Percentiles rank a stretch among this genome's conserved stretches.
phyloP scores from a whole-genome alignment of 1,140 invertebrate genomes.

The Lepidostoma basale region DNA sequence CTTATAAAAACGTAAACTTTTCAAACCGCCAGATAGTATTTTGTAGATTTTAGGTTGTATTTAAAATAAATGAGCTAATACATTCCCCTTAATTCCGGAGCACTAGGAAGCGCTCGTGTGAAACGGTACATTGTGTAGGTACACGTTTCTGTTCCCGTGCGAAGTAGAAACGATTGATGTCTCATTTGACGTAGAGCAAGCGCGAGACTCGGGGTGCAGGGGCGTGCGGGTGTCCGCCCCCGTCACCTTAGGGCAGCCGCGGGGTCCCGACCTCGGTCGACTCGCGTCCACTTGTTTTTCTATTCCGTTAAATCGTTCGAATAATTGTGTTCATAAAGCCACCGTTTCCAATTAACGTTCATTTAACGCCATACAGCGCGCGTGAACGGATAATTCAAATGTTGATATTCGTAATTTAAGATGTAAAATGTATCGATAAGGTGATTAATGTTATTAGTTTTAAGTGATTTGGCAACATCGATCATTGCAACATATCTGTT shows the following conservation, averaged over 20 bases:
- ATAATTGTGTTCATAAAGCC: constrained; percentile 16
- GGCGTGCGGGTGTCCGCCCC: constrained; percentile 23
- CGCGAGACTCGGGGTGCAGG: constrained; percentile 14
- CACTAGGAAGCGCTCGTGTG: too few species aligned
- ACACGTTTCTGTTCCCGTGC: too few species aligned
- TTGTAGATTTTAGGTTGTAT: too few species aligned
- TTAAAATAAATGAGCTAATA: too few species aligned
- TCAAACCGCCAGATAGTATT: too few species aligned
- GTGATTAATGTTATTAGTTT: constrained; percentile 41
- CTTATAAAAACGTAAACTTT: too few species aligned
- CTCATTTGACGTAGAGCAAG: too few species aligned
- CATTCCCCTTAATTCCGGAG: too few species aligned
- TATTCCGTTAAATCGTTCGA: background rate
- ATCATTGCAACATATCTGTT: constrained; percentile 45
- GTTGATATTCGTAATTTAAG: constrained; percentile 23
- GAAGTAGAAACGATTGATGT: too few species aligned
- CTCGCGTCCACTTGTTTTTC: constrained; percentile 20
- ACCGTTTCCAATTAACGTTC: background rate
- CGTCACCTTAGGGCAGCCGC: constrained; percentile 23
- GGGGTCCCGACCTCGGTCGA: constrained; percentile 38
- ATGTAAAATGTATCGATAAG: constrained; percentile 23
- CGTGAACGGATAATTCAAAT: constrained; percentile 4
- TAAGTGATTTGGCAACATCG: constrained; percentile 39
- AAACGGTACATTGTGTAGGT: too few species aligned
- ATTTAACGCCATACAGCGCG: background rate